Evolutionary conservation across 2,113 vertebrate genomes (phyloP).

Genomic region (Laticauda colubrina): DNA sequence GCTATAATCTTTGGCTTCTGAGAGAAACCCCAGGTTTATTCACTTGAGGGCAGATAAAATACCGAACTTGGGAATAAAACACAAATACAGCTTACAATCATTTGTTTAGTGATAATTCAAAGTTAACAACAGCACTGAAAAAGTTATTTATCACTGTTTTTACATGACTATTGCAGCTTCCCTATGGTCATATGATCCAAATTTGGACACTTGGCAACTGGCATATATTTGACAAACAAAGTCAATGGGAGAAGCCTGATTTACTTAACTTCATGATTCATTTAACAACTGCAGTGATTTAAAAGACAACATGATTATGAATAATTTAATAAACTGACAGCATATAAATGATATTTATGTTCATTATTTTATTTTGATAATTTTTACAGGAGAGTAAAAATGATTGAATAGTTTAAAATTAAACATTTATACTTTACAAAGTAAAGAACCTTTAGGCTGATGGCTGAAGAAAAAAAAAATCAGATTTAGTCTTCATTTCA

Average conservation of each 20-base stretch:
- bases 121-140: background rate
- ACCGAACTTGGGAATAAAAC: background rate
- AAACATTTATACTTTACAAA: background rate
- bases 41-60: background rate
- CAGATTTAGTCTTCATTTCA: constrained; percentile 39
- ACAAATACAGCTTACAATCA: background rate
- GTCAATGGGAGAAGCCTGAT: background rate
- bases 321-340: background rate
- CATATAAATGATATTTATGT: background rate
- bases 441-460: background rate
- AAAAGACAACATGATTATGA: background rate
- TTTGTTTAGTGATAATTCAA: background rate
- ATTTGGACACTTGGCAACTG: background rate
- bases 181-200: background rate
- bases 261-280: background rate
- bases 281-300: background rate
- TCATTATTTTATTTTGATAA: background rate
- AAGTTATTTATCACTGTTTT: background rate
- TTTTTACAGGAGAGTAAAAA: background rate
- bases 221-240: background rate
- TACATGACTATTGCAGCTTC: background rate
- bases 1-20: background rate
- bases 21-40: background rate
- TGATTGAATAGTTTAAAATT: background rate
- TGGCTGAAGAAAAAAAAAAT: background rate